phyloP scores from a whole-genome alignment of 1,140 invertebrate genomes.

The Augochlora pura region DNA sequence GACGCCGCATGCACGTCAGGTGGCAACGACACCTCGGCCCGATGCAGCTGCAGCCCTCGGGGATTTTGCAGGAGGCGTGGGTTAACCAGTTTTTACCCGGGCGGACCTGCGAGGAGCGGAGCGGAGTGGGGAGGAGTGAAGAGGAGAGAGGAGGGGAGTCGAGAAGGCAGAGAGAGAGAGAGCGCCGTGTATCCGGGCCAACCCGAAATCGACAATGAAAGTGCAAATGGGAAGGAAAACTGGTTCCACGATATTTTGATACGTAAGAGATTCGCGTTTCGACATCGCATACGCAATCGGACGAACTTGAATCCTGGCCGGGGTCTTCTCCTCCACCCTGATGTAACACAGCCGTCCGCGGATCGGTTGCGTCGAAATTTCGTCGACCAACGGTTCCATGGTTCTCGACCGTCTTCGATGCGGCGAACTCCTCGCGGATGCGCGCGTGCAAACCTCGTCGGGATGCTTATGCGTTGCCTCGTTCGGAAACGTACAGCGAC shows the following conservation, averaged over 20 bases:
- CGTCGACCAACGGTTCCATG: too few relatives aligned
- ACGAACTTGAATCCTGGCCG: constrained; percentile 12
- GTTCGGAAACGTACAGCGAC: too few relatives aligned
- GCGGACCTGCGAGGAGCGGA: too few relatives aligned
- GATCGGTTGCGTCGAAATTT: not conserved
- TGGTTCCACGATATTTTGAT: constrained; percentile 32
- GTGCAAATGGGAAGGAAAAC: constrained; percentile 51
- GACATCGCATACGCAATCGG: constrained; percentile 22
- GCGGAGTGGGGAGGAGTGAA: too few relatives aligned
- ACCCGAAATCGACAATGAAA: constrained; percentile 43
- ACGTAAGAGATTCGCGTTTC: constrained; percentile 36
- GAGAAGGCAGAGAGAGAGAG: too few relatives aligned
- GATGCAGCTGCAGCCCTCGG: constrained; percentile 46
- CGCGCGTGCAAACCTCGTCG: too few relatives aligned
- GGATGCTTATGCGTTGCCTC: too few relatives aligned
- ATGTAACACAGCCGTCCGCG: not conserved
- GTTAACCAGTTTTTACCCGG: constrained; percentile 58
- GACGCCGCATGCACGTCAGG: constrained; percentile 45
- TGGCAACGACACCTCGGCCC: constrained; percentile 56
- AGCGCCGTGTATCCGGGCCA: constrained; percentile 41
- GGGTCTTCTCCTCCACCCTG: too few relatives aligned
- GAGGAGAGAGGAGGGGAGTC: not conserved
- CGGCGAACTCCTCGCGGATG: too few relatives aligned
- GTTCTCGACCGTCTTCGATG: too few relatives aligned
- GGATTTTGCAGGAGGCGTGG: constrained; percentile 52